Percentiles rank a stretch among this genome's conserved stretches.
Evolutionary conservation across 30 jellyfish, hydroid and myxozoan genomes (phyloP).

Genomic region (Morbakka virulenta): DNA sequence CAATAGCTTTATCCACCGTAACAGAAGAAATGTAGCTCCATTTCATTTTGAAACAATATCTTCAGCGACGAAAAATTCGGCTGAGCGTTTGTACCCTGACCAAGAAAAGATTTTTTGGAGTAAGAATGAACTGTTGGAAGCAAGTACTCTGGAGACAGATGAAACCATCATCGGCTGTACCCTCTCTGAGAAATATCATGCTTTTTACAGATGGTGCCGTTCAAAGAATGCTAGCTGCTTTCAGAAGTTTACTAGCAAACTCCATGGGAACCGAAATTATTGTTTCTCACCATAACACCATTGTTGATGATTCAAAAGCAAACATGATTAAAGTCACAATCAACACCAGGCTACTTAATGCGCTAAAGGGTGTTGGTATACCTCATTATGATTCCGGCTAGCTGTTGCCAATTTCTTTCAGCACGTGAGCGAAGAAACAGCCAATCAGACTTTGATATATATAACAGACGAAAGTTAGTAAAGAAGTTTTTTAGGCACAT

Average conservation of each 20-base stretch:
- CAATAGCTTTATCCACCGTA: too few species aligned
- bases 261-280: not conserved
- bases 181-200: not conserved
- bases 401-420: constrained; percentile 41
- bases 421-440: constrained; percentile 47
- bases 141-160: not conserved
- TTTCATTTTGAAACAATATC: too few species aligned
- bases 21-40: too few species aligned
- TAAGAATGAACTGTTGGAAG: too few species aligned
- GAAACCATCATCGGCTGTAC: not conserved
- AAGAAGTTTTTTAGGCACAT: constrained; percentile 27
- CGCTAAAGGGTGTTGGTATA: constrained; percentile 36
- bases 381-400: constrained; percentile 51
- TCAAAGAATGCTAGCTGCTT: not conserved
- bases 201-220: not conserved
- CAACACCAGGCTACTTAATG: constrained; percentile 38
- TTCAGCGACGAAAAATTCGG: too few species aligned
- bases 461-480: constrained; percentile 44
- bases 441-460: constrained; percentile 24
- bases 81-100: too few species aligned
- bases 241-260: not conserved
- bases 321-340: constrained; percentile 30
- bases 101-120: too few species aligned
- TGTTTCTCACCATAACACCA: not conserved
- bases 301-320: not conserved